phyloP scores from a whole-genome alignment of 2,888 invertebrate genomes.

The Heliconius aoede region DNA sequence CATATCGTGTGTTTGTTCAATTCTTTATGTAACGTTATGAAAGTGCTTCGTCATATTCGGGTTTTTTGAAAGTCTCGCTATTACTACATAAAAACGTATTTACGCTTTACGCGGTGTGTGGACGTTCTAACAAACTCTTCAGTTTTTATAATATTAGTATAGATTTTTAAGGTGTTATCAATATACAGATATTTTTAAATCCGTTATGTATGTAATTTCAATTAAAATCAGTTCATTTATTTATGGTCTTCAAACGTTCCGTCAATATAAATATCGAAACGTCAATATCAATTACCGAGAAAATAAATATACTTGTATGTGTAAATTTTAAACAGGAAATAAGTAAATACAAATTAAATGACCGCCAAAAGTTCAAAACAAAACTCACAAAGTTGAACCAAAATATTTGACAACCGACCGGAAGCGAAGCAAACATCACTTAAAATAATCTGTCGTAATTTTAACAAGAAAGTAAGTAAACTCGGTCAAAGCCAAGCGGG shows the following conservation, averaged over 20 bases:
- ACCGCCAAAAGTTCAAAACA: not conserved
- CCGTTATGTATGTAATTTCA: too few species aligned
- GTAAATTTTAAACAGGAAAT: not conserved
- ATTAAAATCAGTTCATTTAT: not conserved
- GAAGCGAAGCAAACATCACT: constrained; percentile 42
- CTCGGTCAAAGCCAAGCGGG: constrained; percentile 42
- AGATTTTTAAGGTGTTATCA: not conserved
- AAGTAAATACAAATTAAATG: not conserved
- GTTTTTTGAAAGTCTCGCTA: constrained; percentile 22
- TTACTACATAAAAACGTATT: constrained; percentile 15
- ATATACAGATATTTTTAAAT: not conserved
- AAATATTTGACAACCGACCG: constrained; percentile 26
- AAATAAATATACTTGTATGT: too few species aligned
- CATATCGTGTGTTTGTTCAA: constrained; percentile 6
- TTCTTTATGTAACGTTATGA: constrained; percentile 22
- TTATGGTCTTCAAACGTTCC: not conserved
- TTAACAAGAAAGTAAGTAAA: constrained; percentile 44
- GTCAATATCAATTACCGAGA: not conserved
- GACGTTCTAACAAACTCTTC: not conserved
- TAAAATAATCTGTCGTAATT: constrained; percentile 44
- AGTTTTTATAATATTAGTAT: too few species aligned
- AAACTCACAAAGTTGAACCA: not conserved
- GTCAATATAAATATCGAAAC: not conserved
- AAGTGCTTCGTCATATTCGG: constrained; percentile 23
- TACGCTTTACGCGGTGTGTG: not conserved